Percentiles rank a stretch among this genome's conserved stretches.
Conservation (phyloP, 2,888 invertebrate genomes). For the Geotrupes spiniger region DNA sequence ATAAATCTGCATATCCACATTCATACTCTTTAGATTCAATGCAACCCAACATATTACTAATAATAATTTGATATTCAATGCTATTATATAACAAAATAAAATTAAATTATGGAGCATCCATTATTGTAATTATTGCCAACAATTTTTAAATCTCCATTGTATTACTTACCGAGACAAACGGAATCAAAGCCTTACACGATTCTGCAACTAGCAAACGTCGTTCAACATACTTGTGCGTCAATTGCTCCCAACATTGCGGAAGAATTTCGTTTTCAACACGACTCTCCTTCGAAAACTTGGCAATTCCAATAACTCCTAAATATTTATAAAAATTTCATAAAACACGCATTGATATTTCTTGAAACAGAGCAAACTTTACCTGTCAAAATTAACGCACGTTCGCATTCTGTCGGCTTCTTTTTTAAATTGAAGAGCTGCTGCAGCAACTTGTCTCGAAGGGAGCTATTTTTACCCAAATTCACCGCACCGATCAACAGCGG, state of each 20-base stretch:
- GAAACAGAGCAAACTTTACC: too few relatives aligned
- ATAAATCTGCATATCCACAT: too few relatives aligned
- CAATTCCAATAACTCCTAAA: constrained; percentile 51
- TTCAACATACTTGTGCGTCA: constrained; percentile 65
- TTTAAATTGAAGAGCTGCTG: constrained; percentile 68
- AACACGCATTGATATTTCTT: not conserved
- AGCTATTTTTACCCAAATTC: constrained; percentile 57
- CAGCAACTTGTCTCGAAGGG: constrained; percentile 61
- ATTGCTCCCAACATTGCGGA: constrained; percentile 72
- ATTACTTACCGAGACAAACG: constrained; percentile 60
- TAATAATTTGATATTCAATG: too few relatives aligned
- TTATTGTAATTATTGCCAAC: too few relatives aligned
- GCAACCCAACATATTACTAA: too few relatives aligned
- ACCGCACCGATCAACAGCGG: constrained; percentile 63
- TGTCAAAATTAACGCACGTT: constrained; percentile 58
- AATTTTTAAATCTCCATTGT: too few relatives aligned
- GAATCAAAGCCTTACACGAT: constrained; percentile 63
- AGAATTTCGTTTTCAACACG: constrained; percentile 65
- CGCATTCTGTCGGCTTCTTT: constrained; percentile 66
- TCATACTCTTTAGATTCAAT: too few relatives aligned
- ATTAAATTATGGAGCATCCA: too few relatives aligned
- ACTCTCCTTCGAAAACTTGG: constrained; percentile 50
- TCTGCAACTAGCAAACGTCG: constrained; percentile 66
- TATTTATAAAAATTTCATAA: not conserved
- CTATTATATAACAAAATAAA: too few relatives aligned